A percentile compares a stretch with the other conserved stretches of the same genome.
Evolutionary conservation across 2,797 vertebrate genomes (phyloP).

Genomic region (Pseudopleuronectes americanus): DNA sequence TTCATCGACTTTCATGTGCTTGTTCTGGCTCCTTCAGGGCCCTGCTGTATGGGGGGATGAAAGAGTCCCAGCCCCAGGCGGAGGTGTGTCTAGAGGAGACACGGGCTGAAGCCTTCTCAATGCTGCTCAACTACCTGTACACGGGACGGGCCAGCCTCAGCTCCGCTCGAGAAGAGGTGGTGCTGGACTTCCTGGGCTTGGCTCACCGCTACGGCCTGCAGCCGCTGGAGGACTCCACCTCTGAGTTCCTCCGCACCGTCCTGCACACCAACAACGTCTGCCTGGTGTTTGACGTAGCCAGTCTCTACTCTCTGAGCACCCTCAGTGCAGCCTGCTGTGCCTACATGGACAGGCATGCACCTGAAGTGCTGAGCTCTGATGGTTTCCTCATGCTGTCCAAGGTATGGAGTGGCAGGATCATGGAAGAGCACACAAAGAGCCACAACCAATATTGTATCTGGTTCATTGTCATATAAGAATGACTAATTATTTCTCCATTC

Average conservation of each 20-base stretch:
- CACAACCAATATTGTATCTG: background rate
- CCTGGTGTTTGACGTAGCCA: slow-evolving; percentile 96
- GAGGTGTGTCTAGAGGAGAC: slow-evolving; percentile 96
- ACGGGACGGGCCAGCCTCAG: slow-evolving; percentile 94
- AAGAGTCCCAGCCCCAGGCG: slow-evolving; percentile 94
- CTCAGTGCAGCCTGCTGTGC: slow-evolving; percentile 93
- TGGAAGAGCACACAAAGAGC: background rate
- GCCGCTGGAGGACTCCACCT: slow-evolving; percentile 95
- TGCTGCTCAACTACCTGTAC: slow-evolving; percentile 97
- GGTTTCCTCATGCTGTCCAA: slow-evolving; percentile 94
- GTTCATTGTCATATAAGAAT: background rate
- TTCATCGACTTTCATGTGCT: too few species aligned
- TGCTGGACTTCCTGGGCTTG: slow-evolving; percentile 95
- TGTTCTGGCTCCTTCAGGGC: slow-evolving; percentile 80
- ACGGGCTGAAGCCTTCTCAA: slow-evolving; percentile 93
- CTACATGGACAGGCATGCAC: slow-evolving; percentile 96
- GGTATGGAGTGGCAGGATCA: slow-evolving; percentile 74
- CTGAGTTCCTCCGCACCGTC: slow-evolving; percentile 95
- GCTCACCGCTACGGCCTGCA: slow-evolving; percentile 97
- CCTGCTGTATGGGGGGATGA: slow-evolving; percentile 95
- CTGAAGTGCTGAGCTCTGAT: slow-evolving; percentile 92
- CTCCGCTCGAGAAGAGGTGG: slow-evolving; percentile 93
- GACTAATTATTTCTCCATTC: too few species aligned
- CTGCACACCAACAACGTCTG: slow-evolving; percentile 96
- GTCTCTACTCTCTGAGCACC: slow-evolving; percentile 91